Evolutionary conservation across 2,113 vertebrate genomes (phyloP), one percentile per base, ranked within the genome.

Genomic region (Cettia cetti): DNA sequence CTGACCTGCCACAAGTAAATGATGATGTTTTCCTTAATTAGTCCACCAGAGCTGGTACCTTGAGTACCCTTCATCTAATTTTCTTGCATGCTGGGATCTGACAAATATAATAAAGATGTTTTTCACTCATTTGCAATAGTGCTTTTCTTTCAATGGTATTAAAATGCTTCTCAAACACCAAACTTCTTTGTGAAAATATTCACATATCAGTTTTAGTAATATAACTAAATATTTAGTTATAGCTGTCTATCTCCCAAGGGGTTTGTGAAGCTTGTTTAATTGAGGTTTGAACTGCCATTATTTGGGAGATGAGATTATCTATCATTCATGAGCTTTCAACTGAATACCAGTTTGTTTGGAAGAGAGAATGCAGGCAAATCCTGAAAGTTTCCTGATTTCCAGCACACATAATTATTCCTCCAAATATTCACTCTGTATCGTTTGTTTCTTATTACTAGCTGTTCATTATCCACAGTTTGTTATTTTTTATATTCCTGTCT

Each of bases 271-370:
- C 83, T 91, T 87, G 31, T 92, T 94, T 95, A 97, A 96, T 91
- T 96, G 95, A 89, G 56, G 86, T 93, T 95, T 94, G 86, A 93
- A 84, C 79, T 90, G 86, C 78, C 85, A 66, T 92, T 92, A 93
- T 95, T 94, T 90, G 88, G 92, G 90, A 93, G 90, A 96, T 86
- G 64, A 90, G 86, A 94, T 92, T 96, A 97, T 95, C 64, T 95
- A 95, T 96, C 93, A 95, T 96, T 96, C 72, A 95, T 95, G 93
- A 93, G 82, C 76, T 92, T 96, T 86, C 86, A 89, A 71, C 68
- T 78, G 64, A 90, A 90, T 37, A 71, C 37, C 35, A 78, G 85
- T 88, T 90, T 88, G 45, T 94, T 75, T 94, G 65, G 44, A 20
- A 84, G 49, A 78, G 45, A 87, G 75, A 91, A 75, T 14, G 12